Base-by-base conservation (phyloP, 2,113 vertebrate species). In the Chamaea fasciata region DNA sequence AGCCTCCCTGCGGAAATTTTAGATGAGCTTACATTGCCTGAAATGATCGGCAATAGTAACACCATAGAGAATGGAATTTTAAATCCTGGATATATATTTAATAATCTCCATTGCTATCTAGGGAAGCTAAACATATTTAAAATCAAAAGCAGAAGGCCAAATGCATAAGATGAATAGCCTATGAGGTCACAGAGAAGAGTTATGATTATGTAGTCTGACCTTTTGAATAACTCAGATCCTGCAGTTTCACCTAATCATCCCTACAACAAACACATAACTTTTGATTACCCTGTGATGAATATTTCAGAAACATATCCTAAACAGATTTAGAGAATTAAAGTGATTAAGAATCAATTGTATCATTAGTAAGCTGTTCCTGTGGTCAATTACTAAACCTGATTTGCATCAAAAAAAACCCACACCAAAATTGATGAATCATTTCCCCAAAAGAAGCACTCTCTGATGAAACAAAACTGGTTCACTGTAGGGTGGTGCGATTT, bases 151-250 rank as follows among this genome's bases (percentile, higher is more conserved):
- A 86, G 69, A 78, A 83, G 30, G 74, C 15, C 47, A 60, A 74
- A 87, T 87, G 75, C 15, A 65, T 55, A 95, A 87, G 84, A 95
- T 77, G 30, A 91, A 90, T 83, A 92, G 56, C 41, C 76, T 81
- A 30, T 93, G 86, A 93, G 90, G 90, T 90, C 83, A 93, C 5
- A 11, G 41, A 90, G 52, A 67, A 86, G 64, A 63, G 71, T 33
- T 78, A 86, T 42, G 82, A 90, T 94, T 88, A 95, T 86, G 56
- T 86, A 71, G 33, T 90, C 47, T 93, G 87, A 90, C 93, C 92
- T 97, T 94, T 83, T 74, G 56, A 89, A 86, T 91, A 91, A 90
- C 82, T 86, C 78, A 50, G 35, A 91, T 73, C 27, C 56, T 90
- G 82, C 56, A 80, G 79, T 93, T 93, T 86, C 79, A 81, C 75